Percentiles rank a stretch among this genome's conserved stretches.
phyloP scores from a whole-genome alignment of 2,888 invertebrate genomes.

The Lomographa bimaculata region DNA sequence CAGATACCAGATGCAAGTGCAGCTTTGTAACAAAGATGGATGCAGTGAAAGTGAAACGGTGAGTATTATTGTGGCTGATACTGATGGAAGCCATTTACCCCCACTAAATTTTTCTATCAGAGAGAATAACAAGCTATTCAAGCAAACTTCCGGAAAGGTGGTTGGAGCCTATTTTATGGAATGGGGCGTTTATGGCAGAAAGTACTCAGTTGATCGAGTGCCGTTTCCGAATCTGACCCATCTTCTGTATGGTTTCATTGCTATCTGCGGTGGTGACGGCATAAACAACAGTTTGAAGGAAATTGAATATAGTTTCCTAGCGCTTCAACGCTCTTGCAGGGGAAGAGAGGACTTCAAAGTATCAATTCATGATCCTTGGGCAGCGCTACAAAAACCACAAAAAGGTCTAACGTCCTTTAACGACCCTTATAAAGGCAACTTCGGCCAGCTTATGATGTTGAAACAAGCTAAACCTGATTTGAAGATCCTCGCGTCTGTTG shows the following conservation, averaged over 20 bases:
- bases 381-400: conserved; percentile 76
- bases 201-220: conserved; percentile 71
- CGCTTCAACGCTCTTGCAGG: conserved; percentile 73
- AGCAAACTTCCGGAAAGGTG: conserved; percentile 76
- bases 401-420: conserved; percentile 76
- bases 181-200: conserved; percentile 78
- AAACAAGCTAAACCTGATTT: conserved; percentile 74
- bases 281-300: conserved; percentile 80
- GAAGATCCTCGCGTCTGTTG: conserved; percentile 74
- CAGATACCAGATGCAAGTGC: conserved; percentile 69
- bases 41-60: conserved; percentile 68
- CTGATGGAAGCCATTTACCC: conserved; percentile 77
- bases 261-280: conserved; percentile 77
- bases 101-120: conserved; percentile 66
- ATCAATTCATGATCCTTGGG: conserved; percentile 78
- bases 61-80: conserved; percentile 74
- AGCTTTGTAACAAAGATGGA: conserved; percentile 72
- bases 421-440: conserved; percentile 78
- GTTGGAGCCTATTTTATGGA: conserved; percentile 76
- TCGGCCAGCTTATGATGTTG: conserved; percentile 75
- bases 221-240: conserved; percentile 75
- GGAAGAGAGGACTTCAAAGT: conserved; percentile 78
- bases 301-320: conserved; percentile 78
- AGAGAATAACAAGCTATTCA: conserved; percentile 74
- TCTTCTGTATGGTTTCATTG: conserved; percentile 75